A percentile compares a stretch with the other conserved stretches of the same genome.
These are phyloP conservation scores for Vidua chalybeata DNA, from an alignment of 2,113 vertebrate species.

Conservation along the genomic window DNA sequence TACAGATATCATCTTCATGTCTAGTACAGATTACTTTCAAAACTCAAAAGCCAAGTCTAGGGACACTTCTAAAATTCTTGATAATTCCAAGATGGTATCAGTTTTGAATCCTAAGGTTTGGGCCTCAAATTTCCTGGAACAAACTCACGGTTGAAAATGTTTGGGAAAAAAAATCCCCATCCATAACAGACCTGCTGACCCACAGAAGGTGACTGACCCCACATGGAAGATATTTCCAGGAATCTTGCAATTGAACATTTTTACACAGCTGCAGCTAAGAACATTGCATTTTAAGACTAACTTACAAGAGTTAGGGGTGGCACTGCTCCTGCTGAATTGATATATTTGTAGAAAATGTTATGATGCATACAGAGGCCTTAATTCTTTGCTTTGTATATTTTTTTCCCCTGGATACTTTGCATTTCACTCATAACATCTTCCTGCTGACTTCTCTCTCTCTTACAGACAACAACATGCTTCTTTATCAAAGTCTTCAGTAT, in stretches of 20 bases:
- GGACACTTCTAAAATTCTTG: not conserved
- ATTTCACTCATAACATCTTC: not conserved
- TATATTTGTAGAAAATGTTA: not conserved
- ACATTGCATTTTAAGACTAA: not conserved
- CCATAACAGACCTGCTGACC: not conserved
- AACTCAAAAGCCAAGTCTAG: not conserved
- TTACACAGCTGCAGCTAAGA: not conserved
- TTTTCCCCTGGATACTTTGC: accelerated
- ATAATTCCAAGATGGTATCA: not conserved
- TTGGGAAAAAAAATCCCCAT: not conserved
- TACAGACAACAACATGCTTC: not conserved
- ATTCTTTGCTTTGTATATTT: not conserved
- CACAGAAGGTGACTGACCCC: not conserved
- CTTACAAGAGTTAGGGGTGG: not conserved
- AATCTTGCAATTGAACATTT: not conserved
- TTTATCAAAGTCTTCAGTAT: not conserved
- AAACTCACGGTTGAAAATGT: not conserved
- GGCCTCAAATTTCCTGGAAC: not conserved
- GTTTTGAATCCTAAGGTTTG: not conserved
- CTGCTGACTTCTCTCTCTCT: not conserved
- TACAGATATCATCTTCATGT: not conserved
- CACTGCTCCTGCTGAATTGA: not conserved
- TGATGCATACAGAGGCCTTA: not conserved
- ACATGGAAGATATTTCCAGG: not conserved
- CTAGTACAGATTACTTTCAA: not conserved